Conservation (phyloP, 2,888 invertebrate species). For the Bellardia bayeri region DNA sequence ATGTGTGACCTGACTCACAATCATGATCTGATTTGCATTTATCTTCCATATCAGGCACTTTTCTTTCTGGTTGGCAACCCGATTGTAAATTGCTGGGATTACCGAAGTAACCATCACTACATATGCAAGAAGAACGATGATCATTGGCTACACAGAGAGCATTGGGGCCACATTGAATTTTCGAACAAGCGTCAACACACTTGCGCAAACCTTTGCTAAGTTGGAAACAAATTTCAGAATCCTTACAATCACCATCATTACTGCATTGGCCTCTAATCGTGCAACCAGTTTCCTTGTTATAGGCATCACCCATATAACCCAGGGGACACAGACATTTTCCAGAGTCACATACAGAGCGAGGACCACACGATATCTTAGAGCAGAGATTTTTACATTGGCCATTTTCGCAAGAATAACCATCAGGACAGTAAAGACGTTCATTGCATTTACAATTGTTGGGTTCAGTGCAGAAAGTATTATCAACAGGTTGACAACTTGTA, state of each 20-base stretch:
- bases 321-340: constrained; percentile 92
- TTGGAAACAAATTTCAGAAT: constrained; percentile 95
- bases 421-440: constrained; percentile 89
- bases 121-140: constrained; percentile 94
- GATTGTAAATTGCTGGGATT: constrained; percentile 91
- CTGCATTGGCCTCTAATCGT: constrained; percentile 90
- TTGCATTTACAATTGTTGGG: constrained; percentile 89
- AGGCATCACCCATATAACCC: constrained; percentile 91
- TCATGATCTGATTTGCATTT: constrained; percentile 89
- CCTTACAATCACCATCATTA: constrained; percentile 92
- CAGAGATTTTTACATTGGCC: constrained; percentile 92
- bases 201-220: constrained; percentile 90
- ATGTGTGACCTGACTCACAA: constrained; percentile 89
- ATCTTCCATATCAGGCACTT: constrained; percentile 85
- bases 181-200: constrained; percentile 94
- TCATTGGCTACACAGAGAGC: constrained; percentile 93
- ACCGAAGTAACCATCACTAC: constrained; percentile 92
- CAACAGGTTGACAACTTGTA: constrained; percentile 90
- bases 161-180: constrained; percentile 95
- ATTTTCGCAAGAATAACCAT: constrained; percentile 90
- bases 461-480: constrained; percentile 89
- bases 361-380: constrained; percentile 90
- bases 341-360: constrained; percentile 91
- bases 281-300: constrained; percentile 89
- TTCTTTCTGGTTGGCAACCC: constrained; percentile 91